Percentiles rank a stretch among this genome's conserved stretches.
phyloP scores from a whole-genome alignment of 2,797 vertebrate genomes.

The Leontopithecus rosalia region DNA sequence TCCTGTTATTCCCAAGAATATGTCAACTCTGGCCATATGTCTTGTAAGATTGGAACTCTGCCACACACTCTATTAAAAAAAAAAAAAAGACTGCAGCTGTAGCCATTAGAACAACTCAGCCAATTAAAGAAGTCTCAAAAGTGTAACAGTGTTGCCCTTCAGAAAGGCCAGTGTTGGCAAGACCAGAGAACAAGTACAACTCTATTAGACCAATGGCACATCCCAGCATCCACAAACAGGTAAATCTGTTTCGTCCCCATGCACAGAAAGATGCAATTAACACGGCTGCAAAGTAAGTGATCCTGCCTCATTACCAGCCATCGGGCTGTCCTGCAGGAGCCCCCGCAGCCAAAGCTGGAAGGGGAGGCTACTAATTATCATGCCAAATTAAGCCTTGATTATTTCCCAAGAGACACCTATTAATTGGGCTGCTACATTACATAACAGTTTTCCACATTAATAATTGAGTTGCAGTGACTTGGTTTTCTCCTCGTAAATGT shows the following conservation, averaged over 20 bases:
- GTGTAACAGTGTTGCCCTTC: neutral
- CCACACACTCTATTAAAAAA: neutral
- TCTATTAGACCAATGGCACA: conserved; percentile 52
- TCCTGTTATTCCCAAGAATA: neutral
- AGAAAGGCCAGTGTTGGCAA: conserved; percentile 51
- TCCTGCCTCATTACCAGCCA: conserved; percentile 62
- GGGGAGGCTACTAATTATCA: conserved; percentile 65
- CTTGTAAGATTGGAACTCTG: conserved; percentile 58
- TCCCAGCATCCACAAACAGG: conserved; percentile 52
- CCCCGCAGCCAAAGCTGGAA: conserved; percentile 45
- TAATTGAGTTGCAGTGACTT: conserved; percentile 65
- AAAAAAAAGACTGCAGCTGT: neutral
- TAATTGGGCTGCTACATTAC: conserved; percentile 62
- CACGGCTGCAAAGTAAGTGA: conserved; percentile 55
- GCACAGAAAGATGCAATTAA: conserved; percentile 67
- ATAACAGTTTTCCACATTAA: conserved; percentile 52
- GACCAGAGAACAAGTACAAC: conserved; percentile 49
- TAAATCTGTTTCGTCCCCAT: conserved; percentile 64
- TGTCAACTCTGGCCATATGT: conserved; percentile 37
- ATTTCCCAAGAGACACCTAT: conserved; percentile 69
- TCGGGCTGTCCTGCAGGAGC: conserved; percentile 39
- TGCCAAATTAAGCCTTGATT: conserved; percentile 70
- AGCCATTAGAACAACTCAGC: conserved; percentile 41
- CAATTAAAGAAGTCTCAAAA: conserved; percentile 72
- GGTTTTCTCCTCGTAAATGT: conserved; percentile 65